These are phyloP conservation scores for Lineus longissimus DNA, from an alignment of 1,140 invertebrate genomes.

Conservation along the genomic window DNA sequence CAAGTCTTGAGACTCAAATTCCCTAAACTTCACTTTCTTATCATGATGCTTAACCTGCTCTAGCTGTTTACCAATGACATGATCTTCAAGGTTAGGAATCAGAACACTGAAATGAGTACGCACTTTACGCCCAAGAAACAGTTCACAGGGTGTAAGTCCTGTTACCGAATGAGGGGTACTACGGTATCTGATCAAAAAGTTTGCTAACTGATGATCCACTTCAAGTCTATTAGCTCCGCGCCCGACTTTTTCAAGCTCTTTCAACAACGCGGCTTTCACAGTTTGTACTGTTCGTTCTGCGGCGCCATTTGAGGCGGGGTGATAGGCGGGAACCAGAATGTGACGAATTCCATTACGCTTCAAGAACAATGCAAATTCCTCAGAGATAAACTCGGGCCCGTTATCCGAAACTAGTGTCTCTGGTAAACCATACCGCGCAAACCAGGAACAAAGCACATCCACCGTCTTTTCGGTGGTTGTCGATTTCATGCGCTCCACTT, in stretches of 20 bases:
- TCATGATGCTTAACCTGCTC: too few species aligned
- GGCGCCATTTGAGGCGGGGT: conserved; percentile 38
- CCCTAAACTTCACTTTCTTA: too few species aligned
- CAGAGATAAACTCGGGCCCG: conserved; percentile 22
- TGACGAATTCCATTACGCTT: conserved; percentile 19
- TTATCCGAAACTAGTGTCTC: conserved; percentile 19
- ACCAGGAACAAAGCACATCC: conserved; percentile 10
- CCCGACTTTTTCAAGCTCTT: background rate
- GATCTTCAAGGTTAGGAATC: too few species aligned
- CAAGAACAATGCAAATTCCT: conserved; percentile 18
- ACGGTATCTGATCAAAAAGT: too few species aligned
- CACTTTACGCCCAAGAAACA: too few species aligned
- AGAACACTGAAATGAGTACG: too few species aligned
- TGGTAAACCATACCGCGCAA: conserved; percentile 21
- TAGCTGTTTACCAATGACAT: too few species aligned
- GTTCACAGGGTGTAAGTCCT: too few species aligned
- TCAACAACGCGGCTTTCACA: conserved; percentile 9
- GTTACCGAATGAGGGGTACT: too few species aligned
- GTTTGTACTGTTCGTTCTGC: conserved; percentile 38
- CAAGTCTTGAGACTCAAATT: too few species aligned
- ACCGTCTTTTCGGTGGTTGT: conserved; percentile 16
- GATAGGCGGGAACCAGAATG: conserved; percentile 28
- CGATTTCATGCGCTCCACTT: conserved; percentile 46
- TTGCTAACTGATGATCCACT: too few species aligned
- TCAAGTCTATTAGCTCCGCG: background rate